Evolutionary conservation across 2,888 invertebrate genomes (phyloP).

Genomic region (Sinhomidia bicolor): DNA sequence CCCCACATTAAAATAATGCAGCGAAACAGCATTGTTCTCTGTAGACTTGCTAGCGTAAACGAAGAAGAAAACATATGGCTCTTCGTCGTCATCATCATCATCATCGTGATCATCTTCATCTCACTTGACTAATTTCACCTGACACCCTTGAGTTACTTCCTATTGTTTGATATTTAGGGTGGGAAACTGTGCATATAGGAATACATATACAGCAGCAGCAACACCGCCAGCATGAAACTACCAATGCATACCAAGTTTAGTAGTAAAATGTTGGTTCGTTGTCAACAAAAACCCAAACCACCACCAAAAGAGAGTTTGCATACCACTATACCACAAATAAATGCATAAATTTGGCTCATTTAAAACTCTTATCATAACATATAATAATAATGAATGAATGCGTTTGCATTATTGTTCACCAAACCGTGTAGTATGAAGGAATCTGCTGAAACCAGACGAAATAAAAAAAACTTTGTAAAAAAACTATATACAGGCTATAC

Average conservation of each 20-base stretch:
- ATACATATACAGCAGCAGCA: slow-evolving; percentile 10
- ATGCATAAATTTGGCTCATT: background rate
- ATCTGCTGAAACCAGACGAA: background rate
- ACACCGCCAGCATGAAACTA: no score
- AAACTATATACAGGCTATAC: no score
- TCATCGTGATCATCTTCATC: slow-evolving; percentile 58
- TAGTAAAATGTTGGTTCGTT: no score
- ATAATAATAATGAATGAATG: background rate
- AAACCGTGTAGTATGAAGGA: background rate
- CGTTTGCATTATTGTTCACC: background rate
- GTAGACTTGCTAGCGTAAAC: background rate
- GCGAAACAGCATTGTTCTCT: slow-evolving; percentile 44
- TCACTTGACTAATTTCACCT: slow-evolving; percentile 66
- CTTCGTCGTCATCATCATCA: slow-evolving; percentile 44
- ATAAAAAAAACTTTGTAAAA: no score
- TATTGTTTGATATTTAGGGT: slow-evolving; percentile 67
- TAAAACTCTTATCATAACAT: background rate
- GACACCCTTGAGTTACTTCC: slow-evolving; percentile 70
- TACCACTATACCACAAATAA: background rate
- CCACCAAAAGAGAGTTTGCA: background rate
- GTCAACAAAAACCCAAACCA: slow-evolving; percentile 12
- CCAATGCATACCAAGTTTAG: no score
- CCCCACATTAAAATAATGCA: slow-evolving; percentile 26
- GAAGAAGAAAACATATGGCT: slow-evolving; percentile 52
- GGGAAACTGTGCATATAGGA: slow-evolving; percentile 53